Evolutionary conservation across 2,888 invertebrate genomes (phyloP).

Genomic region (Tanytarsus gracilentus): DNA sequence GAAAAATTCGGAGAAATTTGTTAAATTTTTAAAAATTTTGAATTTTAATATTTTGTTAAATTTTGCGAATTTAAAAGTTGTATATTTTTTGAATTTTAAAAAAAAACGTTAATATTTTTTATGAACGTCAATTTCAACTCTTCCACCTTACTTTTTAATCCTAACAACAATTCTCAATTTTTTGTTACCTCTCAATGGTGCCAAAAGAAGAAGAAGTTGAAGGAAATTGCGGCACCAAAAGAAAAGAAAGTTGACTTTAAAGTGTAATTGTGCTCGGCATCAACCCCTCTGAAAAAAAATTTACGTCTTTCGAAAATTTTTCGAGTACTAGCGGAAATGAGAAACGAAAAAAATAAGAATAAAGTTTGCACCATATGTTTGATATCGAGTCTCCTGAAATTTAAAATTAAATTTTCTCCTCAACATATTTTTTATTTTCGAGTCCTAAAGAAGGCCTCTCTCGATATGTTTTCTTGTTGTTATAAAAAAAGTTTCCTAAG

Average conservation of each 20-base stretch:
- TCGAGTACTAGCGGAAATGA: constrained; percentile 7
- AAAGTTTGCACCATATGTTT: constrained; percentile 7
- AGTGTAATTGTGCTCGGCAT: too few relatives aligned
- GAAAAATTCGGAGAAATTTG: too few relatives aligned
- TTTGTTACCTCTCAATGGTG: neutral
- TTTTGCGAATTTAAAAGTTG: too few relatives aligned
- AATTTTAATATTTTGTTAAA: too few relatives aligned
- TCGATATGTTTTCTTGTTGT: too few relatives aligned
- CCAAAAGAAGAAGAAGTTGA: neutral
- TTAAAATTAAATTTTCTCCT: neutral
- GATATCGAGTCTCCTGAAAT: neutral
- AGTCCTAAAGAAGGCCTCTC: too few relatives aligned
- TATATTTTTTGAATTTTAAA: too few relatives aligned
- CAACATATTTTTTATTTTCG: neutral
- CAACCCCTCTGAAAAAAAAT: neutral
- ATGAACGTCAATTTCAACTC: too few relatives aligned
- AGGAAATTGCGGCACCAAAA: neutral
- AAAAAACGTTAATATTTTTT: too few relatives aligned
- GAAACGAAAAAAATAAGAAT: neutral
- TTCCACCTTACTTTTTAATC: too few relatives aligned
- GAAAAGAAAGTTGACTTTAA: constrained; percentile 7
- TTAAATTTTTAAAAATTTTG: too few relatives aligned
- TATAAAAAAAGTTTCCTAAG: neutral
- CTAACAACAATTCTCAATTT: neutral
- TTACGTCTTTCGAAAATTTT: neutral